phyloP scores from a whole-genome alignment of 2,888 invertebrate genomes.

The Achlya flavicornis region DNA sequence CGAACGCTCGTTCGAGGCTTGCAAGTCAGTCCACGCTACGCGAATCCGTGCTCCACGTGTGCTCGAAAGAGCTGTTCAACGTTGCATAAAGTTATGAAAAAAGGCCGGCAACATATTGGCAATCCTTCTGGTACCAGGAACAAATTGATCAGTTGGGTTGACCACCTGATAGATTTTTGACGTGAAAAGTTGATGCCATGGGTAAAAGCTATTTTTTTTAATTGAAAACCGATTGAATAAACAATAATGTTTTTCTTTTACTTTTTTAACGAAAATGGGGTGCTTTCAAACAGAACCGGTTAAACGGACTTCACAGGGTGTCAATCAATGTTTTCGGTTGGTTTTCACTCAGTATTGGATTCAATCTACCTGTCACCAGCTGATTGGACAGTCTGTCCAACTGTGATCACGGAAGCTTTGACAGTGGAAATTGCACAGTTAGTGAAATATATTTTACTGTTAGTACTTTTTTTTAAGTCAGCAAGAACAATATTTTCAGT shows the following conservation, averaged over 20 bases:
- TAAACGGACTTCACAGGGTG: constrained; percentile 21
- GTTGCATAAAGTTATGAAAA: too few species aligned
- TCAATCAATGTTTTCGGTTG: constrained; percentile 58
- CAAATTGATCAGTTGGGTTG: too few species aligned
- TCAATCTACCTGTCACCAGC: constrained; percentile 65
- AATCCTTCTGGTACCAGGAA: too few species aligned
- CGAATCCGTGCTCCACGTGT: too few species aligned
- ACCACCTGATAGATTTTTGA: too few species aligned
- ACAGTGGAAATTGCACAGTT: constrained; percentile 17
- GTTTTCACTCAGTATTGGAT: constrained; percentile 53
- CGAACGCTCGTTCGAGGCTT: too few species aligned
- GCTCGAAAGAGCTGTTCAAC: too few species aligned
- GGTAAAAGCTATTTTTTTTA: background rate
- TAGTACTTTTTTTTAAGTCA: background rate
- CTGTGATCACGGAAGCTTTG: constrained; percentile 20
- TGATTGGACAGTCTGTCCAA: constrained; percentile 56
- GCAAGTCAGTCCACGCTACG: too few species aligned
- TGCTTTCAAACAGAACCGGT: background rate
- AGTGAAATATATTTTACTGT: background rate
- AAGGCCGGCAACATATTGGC: too few species aligned
- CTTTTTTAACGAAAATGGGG: background rate
- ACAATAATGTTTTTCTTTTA: background rate
- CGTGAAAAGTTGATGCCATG: too few species aligned
- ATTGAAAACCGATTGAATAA: background rate
- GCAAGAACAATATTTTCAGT: background rate